These are phyloP conservation scores for Amblyopsis hoosieri DNA, from an alignment of 2,797 vertebrate genomes.

Conservation along the genomic window DNA sequence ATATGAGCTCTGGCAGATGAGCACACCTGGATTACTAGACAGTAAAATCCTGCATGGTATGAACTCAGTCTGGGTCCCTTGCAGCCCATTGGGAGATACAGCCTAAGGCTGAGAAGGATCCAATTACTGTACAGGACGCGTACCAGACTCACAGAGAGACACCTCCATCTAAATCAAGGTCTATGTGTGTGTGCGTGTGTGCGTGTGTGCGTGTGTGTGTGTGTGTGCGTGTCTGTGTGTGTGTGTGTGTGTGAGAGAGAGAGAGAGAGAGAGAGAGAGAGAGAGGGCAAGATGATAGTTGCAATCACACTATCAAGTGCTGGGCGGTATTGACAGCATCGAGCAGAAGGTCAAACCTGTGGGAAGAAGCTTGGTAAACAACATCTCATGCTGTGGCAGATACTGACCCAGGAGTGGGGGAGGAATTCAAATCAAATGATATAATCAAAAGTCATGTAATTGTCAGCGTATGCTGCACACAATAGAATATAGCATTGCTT, in stretches of 20 bases:
- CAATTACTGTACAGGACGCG: constrained; percentile 39
- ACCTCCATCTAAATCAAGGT: constrained; percentile 57
- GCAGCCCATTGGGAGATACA: constrained; percentile 31
- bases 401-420: too few relatives aligned
- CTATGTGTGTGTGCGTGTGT: constrained; percentile 6
- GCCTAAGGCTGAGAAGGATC: constrained; percentile 29
- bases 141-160: constrained; percentile 11
- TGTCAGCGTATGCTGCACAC: too few relatives aligned
- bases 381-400: not conserved
- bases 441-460: too few relatives aligned
- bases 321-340: constrained; percentile 12
- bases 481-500: too few relatives aligned
- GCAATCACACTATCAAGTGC: constrained; percentile 8
- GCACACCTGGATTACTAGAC: constrained; percentile 38
- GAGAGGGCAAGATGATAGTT: constrained; percentile 6
- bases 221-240: too few relatives aligned
- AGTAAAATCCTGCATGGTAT: constrained; percentile 16
- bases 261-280: constrained; percentile 9
- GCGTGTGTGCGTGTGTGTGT: not conserved
- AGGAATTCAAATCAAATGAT: too few relatives aligned
- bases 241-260: not conserved
- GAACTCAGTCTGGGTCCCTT: constrained; percentile 31
- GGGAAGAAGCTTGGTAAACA: constrained; percentile 12
- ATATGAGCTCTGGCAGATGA: constrained; percentile 8
- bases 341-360: constrained; percentile 6